Evolutionary conservation across 2,888 invertebrate species (phyloP), one percentile per base, ranked within the genome.

Genomic region (Zaprionus obscuricornis): DNA sequence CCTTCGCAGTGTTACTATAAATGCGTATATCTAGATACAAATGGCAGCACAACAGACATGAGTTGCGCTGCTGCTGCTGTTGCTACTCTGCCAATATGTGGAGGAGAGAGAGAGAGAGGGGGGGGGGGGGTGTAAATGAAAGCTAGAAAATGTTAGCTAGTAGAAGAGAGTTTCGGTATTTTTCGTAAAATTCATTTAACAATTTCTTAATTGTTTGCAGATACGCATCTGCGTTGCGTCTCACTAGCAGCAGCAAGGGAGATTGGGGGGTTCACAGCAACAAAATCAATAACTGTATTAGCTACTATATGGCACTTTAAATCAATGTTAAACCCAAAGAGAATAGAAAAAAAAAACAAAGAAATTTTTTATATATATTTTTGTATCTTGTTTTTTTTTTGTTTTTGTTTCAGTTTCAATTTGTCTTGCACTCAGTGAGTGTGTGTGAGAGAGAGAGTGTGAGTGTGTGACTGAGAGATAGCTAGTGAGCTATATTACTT

Each of bases 201-300:
- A 84, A 76, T 81, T 81, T 78, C 81, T 79, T 82, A 82, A 82
- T 82, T 82, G 82, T 77, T 77, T 85, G 76, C 79, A 72, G 85
- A 85, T 82, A 82, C 79, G 62, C 76, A 85, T 79, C 79, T 82
- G 66, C 36, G n/a, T n/a, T 54, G 66, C 22, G 40, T 24, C 16
- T 42, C 39, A 47, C 39, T 27, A 29, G 51, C 37, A n/a, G 20
- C 11, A 16, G 24, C 16, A 24, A 29, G 16, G 11, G 40, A 20
- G 17, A 26, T 33, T 29, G 52, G 22, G 60, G 20, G 16, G 36
- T 56, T 45, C 5, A 29, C 18, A 11, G 39, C 7, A 14, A 34
- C 49, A 56, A 76, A 74, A 74, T 74, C 74, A 57, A 74, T 74
- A 71, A 36, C 27, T 34, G 64, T 66, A 70, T 72, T 68, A 56